Conservation (phyloP, 1,140 invertebrate species). For the Magallana angulata region DNA sequence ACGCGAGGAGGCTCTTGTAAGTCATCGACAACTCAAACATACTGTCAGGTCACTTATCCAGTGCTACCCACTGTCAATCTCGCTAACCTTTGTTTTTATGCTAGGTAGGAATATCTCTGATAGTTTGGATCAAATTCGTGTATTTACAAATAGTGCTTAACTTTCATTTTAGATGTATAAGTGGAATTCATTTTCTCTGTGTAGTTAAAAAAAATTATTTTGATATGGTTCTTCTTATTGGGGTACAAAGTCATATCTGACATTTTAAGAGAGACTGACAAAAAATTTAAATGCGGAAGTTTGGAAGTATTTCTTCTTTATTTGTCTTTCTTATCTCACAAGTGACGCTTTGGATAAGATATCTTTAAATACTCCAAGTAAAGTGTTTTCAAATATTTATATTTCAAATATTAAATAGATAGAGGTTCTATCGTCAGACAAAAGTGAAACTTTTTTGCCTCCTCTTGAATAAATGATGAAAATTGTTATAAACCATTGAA, state of each 20-base stretch:
- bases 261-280: background rate
- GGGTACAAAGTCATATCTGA: no score
- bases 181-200: no score
- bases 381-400: slow-evolving; percentile 32
- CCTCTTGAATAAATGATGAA: no score
- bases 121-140: background rate
- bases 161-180: background rate
- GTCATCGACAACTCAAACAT: slow-evolving; percentile 2
- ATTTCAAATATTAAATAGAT: slow-evolving; percentile 16
- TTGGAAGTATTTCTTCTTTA: slow-evolving; percentile 2
- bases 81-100: background rate
- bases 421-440: background rate
- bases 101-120: background rate
- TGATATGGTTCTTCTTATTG: no score
- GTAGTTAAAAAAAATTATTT: no score
- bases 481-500: no score
- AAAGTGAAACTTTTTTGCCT: no score
- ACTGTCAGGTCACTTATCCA: slow-evolving; percentile 23
- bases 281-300: slow-evolving; percentile 17
- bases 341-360: slow-evolving; percentile 30
- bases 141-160: background rate
- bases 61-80: slow-evolving; percentile 34
- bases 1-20: background rate
- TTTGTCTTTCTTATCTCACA: background rate
- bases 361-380: slow-evolving; percentile 24